phyloP scores from a whole-genome alignment of 2,113 vertebrate species.

The Vimba vimba region DNA sequence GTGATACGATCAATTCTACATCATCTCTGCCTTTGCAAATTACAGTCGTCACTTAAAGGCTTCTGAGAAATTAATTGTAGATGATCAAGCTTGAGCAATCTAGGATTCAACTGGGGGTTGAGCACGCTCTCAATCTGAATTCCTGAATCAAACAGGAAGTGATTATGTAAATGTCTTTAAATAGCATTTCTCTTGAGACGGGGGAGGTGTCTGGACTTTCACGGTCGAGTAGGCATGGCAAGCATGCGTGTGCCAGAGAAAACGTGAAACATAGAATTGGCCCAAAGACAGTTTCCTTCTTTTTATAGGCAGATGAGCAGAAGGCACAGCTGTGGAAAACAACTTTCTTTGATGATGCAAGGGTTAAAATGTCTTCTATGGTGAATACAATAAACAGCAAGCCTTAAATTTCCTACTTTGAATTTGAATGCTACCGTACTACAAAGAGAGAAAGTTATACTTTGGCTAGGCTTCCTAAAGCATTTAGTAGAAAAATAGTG shows the following conservation, averaged over 20 bases:
- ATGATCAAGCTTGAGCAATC: constrained; percentile 18
- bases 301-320: constrained; percentile 47
- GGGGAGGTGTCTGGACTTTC: constrained; percentile 42
- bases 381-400: background rate
- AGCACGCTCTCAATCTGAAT: constrained; percentile 18
- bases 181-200: constrained; percentile 34
- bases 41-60: background rate
- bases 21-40: background rate
- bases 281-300: background rate
- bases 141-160: constrained; percentile 46
- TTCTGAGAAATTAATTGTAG: background rate
- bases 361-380: constrained; percentile 24
- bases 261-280: background rate
- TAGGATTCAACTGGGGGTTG: constrained; percentile 6
- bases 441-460: background rate
- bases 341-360: constrained; percentile 48
- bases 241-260: background rate
- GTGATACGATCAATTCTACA: background rate
- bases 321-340: constrained; percentile 31
- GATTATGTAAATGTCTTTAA: constrained; percentile 55
- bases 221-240: constrained; percentile 28
- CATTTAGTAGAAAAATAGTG: background rate
- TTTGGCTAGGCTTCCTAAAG: background rate
- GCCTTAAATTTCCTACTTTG: background rate
- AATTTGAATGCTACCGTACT: background rate